Evolutionary conservation across 2,888 invertebrate genomes (phyloP).

Genomic region (Trilocha varians): DNA sequence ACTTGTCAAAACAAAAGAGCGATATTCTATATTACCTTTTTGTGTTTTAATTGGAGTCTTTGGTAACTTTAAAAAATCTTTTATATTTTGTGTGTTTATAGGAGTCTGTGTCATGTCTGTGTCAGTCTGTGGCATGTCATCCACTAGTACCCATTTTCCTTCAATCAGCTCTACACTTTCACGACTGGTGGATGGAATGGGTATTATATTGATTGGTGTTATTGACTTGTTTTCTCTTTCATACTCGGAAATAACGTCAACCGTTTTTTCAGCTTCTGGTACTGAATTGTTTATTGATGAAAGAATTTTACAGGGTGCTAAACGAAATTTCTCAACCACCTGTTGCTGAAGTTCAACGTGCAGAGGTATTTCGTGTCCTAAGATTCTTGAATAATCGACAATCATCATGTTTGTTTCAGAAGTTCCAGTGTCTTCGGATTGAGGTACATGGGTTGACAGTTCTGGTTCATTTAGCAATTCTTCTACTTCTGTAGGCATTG

Average conservation of each 20-base stretch:
- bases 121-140: conserved; percentile 12
- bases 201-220: conserved; percentile 10
- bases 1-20: conserved; percentile 16
- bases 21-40: conserved; percentile 13
- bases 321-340: conserved; percentile 11
- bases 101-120: conserved; percentile 11
- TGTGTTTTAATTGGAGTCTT: conserved; percentile 15
- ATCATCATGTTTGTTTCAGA: conserved; percentile 14
- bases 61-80: conserved; percentile 15
- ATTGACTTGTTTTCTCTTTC: conserved; percentile 7
- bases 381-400: conserved; percentile 12
- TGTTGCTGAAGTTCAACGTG: conserved; percentile 11
- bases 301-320: conserved; percentile 10
- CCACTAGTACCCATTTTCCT: conserved; percentile 13
- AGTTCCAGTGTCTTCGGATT: conserved; percentile 12
- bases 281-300: conserved; percentile 11
- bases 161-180: conserved; percentile 15
- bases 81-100: conserved; percentile 13
- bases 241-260: conserved; percentile 8
- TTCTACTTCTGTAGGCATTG: conserved; percentile 13
- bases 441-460: conserved; percentile 14
- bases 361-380: conserved; percentile 7
- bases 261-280: conserved; percentile 11
- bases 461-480: conserved; percentile 12
- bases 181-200: conserved; percentile 11